Percentiles rank a stretch among this genome's conserved stretches.
These are phyloP conservation scores for Ardeotis arabs DNA, from an alignment of 2,113 vertebrate genomes.

Conservation along the genomic window DNA sequence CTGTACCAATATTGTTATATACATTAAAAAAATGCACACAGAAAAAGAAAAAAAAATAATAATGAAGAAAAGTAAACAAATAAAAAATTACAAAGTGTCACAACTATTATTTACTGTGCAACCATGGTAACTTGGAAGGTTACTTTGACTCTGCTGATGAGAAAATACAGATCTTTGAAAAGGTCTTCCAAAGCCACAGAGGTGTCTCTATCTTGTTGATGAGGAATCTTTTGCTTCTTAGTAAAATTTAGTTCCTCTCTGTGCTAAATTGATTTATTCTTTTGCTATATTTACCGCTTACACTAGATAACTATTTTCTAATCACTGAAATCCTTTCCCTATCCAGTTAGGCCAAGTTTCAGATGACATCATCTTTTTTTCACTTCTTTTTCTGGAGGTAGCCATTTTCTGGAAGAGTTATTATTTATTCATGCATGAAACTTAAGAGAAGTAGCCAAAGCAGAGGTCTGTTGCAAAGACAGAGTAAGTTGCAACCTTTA, in stretches of 20 bases:
- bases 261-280: not conserved
- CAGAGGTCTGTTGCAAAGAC: not conserved
- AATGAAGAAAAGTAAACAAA: not conserved
- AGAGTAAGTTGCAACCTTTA: not conserved
- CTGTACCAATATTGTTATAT: not conserved
- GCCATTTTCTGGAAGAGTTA: not conserved
- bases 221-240: not conserved
- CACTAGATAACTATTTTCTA: not conserved
- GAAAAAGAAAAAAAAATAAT: not conserved
- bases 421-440: not conserved
- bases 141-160: not conserved
- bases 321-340: not conserved
- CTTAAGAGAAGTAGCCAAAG: not conserved
- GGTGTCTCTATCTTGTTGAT: not conserved
- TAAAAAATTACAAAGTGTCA: not conserved
- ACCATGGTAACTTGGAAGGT: not conserved
- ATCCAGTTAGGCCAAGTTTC: not conserved
- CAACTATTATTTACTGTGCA: not conserved
- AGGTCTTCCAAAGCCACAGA: not conserved
- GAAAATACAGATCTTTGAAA: not conserved
- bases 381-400: not conserved
- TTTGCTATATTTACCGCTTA: not conserved
- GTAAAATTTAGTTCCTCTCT: not conserved
- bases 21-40: not conserved
- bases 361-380: not conserved